Evolutionary conservation across 2,113 vertebrate genomes (phyloP), one percentile per base, ranked within the genome.

Genomic region (Nannospalax galili): DNA sequence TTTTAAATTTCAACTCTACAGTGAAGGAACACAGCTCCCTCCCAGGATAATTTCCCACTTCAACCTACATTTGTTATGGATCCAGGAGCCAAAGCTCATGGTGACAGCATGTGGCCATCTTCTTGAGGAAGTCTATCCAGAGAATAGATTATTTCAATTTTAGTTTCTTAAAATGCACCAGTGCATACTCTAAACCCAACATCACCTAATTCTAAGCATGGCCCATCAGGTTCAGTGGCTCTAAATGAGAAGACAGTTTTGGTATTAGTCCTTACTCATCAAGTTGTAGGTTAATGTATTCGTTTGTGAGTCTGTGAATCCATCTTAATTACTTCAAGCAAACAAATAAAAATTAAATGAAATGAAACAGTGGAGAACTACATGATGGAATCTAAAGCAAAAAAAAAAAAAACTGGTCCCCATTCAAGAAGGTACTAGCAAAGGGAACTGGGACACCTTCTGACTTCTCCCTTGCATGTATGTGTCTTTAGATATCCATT

Each of bases 1-100:
- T 81, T 91, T 88, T 42, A 70, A 67, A 93, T 94, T 95, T 90
- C 74, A 19, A 91, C 91, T 91, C 32, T 48, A 67, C 73, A 75
- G 58, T 67, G 37, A 85, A 65, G 24, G 81, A 92, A 42, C 45
- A 20, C 7, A 67, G 24, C 40, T 91, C n/a, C 88, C 60, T 81
- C 40, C 48, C 7, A 65, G 89, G 40, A 75, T 5, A 52, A 11
- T 62, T 94, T 65, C 42, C 77, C 26, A 35, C 45, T 67, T 85
- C 52, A 42, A 8, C 67, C 3, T 70, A 58, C 35, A 56, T 45
- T 90, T 81, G 70, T 45, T 45, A n/a, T 7, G 10, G 62, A 73
- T 3, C n/a, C 77, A 90, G 40, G 35, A 42, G 12, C n/a, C 15
- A 70, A 52, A 74, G 26, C 58, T 24, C 89, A 52, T 9, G 3